phyloP scores from a whole-genome alignment of 2,797 vertebrate species.

The Danio choprae region DNA sequence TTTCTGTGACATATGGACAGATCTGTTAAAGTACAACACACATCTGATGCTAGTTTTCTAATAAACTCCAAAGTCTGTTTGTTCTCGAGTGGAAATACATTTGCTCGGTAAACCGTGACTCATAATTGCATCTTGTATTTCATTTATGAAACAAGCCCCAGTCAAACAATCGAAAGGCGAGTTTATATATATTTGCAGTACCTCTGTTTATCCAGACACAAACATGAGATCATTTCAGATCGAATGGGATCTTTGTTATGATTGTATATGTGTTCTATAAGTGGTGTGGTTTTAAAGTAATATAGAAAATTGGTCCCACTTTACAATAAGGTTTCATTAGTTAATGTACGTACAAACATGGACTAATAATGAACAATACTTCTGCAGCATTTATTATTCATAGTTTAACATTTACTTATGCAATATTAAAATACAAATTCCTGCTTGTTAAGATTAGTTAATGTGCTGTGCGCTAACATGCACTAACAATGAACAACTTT shows the following conservation, averaged over 20 bases:
- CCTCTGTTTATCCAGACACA: constrained; percentile 7
- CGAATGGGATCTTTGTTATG: constrained; percentile 11
- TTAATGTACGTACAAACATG: no score
- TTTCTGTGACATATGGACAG: background rate
- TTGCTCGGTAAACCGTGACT: constrained; percentile 23
- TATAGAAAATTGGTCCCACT: no score
- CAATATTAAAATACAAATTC: no score
- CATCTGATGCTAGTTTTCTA: background rate
- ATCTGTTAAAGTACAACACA: background rate
- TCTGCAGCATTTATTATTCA: no score
- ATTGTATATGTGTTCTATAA: background rate
- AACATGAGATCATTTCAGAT: constrained; percentile 11
- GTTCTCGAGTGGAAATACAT: background rate
- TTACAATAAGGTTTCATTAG: no score
- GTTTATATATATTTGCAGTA: background rate
- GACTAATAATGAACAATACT: no score
- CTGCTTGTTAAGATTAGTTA: no score
- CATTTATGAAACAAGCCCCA: constrained; percentile 9
- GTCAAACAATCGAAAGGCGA: constrained; percentile 21
- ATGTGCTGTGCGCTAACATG: no score
- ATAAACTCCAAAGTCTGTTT: background rate
- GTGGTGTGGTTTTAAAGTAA: background rate
- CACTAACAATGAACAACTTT: no score
- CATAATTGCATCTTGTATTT: constrained; percentile 26
- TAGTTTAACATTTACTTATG: no score